Conservation (phyloP, 2,113 vertebrate genomes). For the Prochilodus magdalenae region DNA sequence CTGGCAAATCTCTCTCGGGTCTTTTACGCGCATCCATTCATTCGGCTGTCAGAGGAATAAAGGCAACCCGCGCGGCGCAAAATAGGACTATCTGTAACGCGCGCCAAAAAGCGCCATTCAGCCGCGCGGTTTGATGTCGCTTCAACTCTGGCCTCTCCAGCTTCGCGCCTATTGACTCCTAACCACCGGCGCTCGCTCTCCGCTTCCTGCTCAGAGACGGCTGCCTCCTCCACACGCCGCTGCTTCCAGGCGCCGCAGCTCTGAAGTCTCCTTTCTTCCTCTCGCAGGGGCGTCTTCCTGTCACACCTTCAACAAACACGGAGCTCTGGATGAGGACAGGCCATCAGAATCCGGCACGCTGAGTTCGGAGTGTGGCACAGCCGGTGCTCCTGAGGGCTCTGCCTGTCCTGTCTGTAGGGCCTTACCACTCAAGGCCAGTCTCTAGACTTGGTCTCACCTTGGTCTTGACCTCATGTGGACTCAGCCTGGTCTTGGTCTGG, state of each 20-base stretch:
- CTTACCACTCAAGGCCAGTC: no score
- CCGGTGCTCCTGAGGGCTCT: no score
- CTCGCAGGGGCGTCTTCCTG: conserved; percentile 36
- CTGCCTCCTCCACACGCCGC: conserved; percentile 51
- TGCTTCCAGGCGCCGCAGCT: conserved; percentile 24
- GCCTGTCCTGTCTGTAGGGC: no score
- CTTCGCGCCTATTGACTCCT: conserved; percentile 72
- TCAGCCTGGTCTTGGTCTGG: no score
- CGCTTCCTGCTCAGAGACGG: conserved; percentile 64
- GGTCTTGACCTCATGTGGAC: no score
- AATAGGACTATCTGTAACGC: conserved; percentile 74
- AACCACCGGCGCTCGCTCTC: conserved; percentile 71
- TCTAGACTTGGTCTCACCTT: no score
- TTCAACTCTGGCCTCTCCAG: conserved; percentile 67
- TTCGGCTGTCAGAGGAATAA: conserved; percentile 70
- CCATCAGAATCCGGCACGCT: no score
- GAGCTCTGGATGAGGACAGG: not conserved
- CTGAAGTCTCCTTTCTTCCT: conserved; percentile 33
- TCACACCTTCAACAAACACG: conserved; percentile 13
- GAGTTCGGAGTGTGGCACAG: no score
- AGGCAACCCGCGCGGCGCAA: conserved; percentile 67
- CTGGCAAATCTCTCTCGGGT: conserved; percentile 78
- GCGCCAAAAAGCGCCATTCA: conserved; percentile 75
- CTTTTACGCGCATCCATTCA: conserved; percentile 77
- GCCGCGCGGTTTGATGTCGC: conserved; percentile 69